Base-by-base conservation (phyloP, 2,113 vertebrate genomes). In the Pomatostomus ruficeps region DNA sequence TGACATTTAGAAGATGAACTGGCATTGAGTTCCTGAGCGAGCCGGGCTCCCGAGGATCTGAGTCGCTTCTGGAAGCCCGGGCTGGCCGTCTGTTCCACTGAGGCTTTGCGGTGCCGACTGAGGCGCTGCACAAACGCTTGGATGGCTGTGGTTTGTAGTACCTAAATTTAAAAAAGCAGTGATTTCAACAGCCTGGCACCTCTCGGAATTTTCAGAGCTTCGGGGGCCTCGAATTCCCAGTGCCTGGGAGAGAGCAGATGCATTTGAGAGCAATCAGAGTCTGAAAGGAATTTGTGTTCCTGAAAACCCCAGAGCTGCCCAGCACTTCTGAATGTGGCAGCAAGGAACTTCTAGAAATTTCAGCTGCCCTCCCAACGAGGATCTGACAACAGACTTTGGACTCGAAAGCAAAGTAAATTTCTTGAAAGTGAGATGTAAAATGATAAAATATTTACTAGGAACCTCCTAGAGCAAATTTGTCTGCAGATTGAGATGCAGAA, bases 1-100 rank as follows among this genome's bases (percentile, higher is more conserved):
- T 96, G 94, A 96, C 89, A 91, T 95, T 96, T 95, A 46, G 88
- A 95, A 91, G 89, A 94, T 96, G 82, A 97, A 88, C 75, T 94
- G 71, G 87, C 88, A 83, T 91, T 92, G 90, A 90, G 90, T 96
- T 97, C 83, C 93, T 78, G n/a, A 68, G 88, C 68, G 94, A 96
- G 67, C 31, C 40, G 93, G 88, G 93, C 93, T 96, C 89, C 78
- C 74, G 91, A 91, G 91, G 54, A 88, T 91, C 89, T 91, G 85
- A 93, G 78, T 96, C 91, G 91, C 90, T 95, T 96, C 77, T 91
- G 90, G 89, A 96, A 96, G 90, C 94, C 82, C 55, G 88, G 74
- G 91, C 71, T 85, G 85, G 88, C 96, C 94, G 95, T 96, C 93
- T 96, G 90, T 95, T 94, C 83, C 88, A 77, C 88, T 95, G 88